Percentiles rank a stretch among this genome's conserved stretches.
Conservation (phyloP, 2,113 vertebrate genomes). For the Syngnathus floridae region DNA sequence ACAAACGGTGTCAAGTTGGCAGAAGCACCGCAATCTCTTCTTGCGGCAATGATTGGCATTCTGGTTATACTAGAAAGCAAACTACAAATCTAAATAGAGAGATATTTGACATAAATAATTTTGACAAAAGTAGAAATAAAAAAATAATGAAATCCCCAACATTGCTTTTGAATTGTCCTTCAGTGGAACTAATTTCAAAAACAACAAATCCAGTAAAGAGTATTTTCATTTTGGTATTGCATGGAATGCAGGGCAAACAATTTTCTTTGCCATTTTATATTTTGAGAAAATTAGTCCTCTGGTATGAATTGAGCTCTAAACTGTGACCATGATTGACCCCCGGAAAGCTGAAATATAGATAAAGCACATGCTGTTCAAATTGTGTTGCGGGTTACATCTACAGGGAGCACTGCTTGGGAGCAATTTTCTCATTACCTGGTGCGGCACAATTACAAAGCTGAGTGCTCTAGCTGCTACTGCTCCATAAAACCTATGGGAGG, state of each 20-base stretch:
- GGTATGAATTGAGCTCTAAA: conserved; percentile 21
- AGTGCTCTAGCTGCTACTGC: conserved; percentile 61
- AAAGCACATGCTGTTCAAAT: conserved; percentile 55
- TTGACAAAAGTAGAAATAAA: no score
- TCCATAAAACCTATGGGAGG: conserved; percentile 70
- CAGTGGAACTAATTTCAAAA: no score
- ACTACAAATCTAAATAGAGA: neutral
- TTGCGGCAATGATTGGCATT: neutral
- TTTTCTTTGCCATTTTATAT: conserved; percentile 10
- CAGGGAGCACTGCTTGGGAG: conserved; percentile 62
- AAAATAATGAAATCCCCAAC: neutral
- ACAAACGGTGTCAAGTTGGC: conserved; percentile 27
- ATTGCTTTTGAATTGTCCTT: neutral
- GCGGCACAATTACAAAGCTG: conserved; percentile 69
- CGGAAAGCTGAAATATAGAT: conserved; percentile 38
- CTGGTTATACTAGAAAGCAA: no score
- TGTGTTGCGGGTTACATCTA: conserved; percentile 56
- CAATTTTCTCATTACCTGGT: conserved; percentile 69
- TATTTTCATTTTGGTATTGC: neutral
- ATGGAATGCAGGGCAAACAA: neutral
- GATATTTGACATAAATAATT: no score
- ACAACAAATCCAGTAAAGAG: no score
- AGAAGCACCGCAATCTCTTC: conserved; percentile 1
- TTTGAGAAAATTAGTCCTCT: conserved; percentile 28
- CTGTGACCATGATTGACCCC: conserved; percentile 29